Conservation (phyloP, 1,140 invertebrate species). For the Bradynema listronoti region DNA sequence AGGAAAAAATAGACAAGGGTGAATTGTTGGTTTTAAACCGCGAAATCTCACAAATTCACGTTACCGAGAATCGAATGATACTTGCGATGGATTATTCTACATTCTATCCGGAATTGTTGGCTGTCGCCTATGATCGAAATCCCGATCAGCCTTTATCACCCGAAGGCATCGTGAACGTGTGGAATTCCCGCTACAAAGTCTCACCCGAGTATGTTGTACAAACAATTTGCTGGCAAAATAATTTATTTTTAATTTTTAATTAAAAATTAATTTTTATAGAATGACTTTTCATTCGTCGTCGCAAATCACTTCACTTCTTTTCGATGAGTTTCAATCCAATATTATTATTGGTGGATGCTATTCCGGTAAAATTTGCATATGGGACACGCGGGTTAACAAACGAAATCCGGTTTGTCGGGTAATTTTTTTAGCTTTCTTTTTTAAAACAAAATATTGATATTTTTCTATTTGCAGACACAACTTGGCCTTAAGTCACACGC, state of each 20-base stretch:
- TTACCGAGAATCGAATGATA: conserved; percentile 10
- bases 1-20: conserved; percentile 22
- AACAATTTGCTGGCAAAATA: too few species aligned
- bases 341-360: conserved; percentile 81
- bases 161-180: conserved; percentile 88
- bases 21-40: conserved; percentile 27
- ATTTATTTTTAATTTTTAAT: neutral
- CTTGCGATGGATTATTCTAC: conserved; percentile 36
- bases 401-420: conserved; percentile 72
- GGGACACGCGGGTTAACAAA: conserved; percentile 96
- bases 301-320: conserved; percentile 86
- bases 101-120: conserved; percentile 61
- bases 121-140: conserved; percentile 89
- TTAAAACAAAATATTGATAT: neutral
- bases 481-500: conserved; percentile 88
- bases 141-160: conserved; percentile 90
- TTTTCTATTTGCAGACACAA: conserved; percentile 60
- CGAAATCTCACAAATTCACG: neutral
- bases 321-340: conserved; percentile 95
- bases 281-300: conserved; percentile 96
- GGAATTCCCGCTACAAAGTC: conserved; percentile 93
- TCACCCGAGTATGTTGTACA: conserved; percentile 73
- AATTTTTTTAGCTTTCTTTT: too few species aligned
- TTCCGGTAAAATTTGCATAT: conserved; percentile 72
- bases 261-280: conserved; percentile 19